Base-by-base conservation (phyloP, 1,140 invertebrate species). In the Gryllus bimaculatus region DNA sequence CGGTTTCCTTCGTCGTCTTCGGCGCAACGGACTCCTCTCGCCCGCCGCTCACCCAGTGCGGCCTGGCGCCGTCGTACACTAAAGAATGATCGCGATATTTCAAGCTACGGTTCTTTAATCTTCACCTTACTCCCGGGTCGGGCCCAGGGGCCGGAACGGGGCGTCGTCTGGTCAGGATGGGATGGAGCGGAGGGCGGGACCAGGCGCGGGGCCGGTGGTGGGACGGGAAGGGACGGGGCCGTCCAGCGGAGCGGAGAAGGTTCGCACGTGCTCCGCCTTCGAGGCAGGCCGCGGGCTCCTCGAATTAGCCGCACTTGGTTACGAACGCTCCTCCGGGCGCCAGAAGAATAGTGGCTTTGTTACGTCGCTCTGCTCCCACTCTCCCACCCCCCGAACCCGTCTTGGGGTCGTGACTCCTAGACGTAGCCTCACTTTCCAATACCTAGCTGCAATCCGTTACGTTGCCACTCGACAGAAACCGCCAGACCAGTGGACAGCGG, bases 101-200 rank as follows among this genome's bases (percentile, higher is more conserved):
- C 54, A 66, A 66, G 54, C 54, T 18, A 66, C 54, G 54, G 54
- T 66, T 66, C 54, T 66, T 66, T 66, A 66, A 66, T 66, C 54
- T 66, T 66, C 54, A 66, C 54, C 54, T 66, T 66, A 10, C 18
- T 66, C 54, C 54, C 54, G 54, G 54, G 10, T 66, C 54, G 10
- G 18, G 54, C 54, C 54, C 54, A 10, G 54, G 18, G 10, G 10
- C 18, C 54, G 54, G 18, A 66, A 18, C 10, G 54, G 10, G 54
- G 54, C 54, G 26, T 39, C 26, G 26, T 39, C 26, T 39, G 26
- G 26, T 39, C 26, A 39, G 26, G 26, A 39, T 39, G 54, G 54
- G 10, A 13, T 18, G 10, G 18, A 18, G 10, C 54, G 10, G 10
- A 18, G 18, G 10, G 10, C 18, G 10, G 54, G 18, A 7, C 10